Evolutionary conservation across 2,888 invertebrate species (phyloP).

Genomic region (Platynereis dumerilii): DNA sequence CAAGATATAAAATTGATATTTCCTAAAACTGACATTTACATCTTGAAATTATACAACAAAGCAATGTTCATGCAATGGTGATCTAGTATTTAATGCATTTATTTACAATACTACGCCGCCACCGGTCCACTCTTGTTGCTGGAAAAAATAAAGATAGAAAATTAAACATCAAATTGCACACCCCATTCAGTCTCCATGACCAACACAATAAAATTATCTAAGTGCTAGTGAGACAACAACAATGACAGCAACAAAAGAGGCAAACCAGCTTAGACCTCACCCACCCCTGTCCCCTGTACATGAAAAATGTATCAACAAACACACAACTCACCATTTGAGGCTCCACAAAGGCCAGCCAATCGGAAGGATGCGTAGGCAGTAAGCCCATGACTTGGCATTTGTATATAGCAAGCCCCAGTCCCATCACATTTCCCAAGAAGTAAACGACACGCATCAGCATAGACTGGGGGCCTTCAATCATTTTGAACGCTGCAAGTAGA

Average conservation of each 20-base stretch:
- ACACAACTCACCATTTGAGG: constrained; percentile 36
- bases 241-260: too few species aligned
- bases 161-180: background rate
- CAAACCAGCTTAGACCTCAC: too few species aligned
- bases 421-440: constrained; percentile 89
- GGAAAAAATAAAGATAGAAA: constrained; percentile 39
- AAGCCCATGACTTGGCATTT: constrained; percentile 99
- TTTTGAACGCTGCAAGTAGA: constrained; percentile 76
- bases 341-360: constrained; percentile 88
- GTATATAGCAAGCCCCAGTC: constrained; percentile 89
- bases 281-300: too few species aligned
- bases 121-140: constrained; percentile 59
- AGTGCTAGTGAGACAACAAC: too few species aligned
- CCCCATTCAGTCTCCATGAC: too few species aligned
- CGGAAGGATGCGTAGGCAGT: constrained; percentile 94
- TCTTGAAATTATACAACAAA: too few species aligned
- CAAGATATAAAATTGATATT: too few species aligned
- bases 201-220: too few species aligned
- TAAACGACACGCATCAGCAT: constrained; percentile 91
- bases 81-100: too few species aligned
- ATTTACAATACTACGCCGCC: constrained; percentile 48
- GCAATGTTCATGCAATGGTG: too few species aligned
- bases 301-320: background rate
- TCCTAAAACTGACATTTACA: too few species aligned
- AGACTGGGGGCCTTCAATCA: constrained; percentile 91